Percentiles rank a stretch among this genome's conserved stretches.
Conservation (phyloP, 2,113 vertebrate genomes). For the Heterotilapia buettikoferi region DNA sequence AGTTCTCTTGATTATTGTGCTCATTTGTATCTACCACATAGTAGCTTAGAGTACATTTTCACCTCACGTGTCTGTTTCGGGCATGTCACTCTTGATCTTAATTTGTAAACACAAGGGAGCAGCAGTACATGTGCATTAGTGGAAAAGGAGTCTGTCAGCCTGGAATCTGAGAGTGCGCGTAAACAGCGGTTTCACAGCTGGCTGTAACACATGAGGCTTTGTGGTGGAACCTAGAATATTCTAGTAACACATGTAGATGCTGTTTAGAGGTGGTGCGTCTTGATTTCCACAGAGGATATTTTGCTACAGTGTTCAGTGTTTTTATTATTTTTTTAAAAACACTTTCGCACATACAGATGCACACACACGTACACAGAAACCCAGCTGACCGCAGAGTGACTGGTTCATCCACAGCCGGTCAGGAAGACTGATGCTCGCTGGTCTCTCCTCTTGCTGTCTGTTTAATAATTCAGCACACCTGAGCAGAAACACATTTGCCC, state of each 20-base stretch:
- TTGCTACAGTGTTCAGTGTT: background rate
- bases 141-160: background rate
- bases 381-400: constrained; percentile 23
- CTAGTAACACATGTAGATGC: constrained; percentile 30
- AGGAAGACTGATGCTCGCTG: constrained; percentile 40
- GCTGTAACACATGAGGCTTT: background rate
- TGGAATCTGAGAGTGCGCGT: background rate
- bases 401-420: constrained; percentile 31
- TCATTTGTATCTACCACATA: background rate
- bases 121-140: background rate
- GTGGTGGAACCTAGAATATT: constrained; percentile 39
- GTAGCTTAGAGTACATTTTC: background rate
- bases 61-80: background rate
- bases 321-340: accelerated
- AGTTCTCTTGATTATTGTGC: background rate
- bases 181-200: constrained; percentile 11
- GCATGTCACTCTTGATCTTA: background rate
- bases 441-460: constrained; percentile 52
- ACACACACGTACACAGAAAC: background rate
- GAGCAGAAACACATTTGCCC: constrained; percentile 70
- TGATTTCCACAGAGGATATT: constrained; percentile 1
- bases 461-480: constrained; percentile 74
- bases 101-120: background rate
- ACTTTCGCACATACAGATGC: background rate
- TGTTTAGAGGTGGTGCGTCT: background rate